Conservation (phyloP, 2,888 invertebrate species). For the Lasioglossum villosulum region DNA sequence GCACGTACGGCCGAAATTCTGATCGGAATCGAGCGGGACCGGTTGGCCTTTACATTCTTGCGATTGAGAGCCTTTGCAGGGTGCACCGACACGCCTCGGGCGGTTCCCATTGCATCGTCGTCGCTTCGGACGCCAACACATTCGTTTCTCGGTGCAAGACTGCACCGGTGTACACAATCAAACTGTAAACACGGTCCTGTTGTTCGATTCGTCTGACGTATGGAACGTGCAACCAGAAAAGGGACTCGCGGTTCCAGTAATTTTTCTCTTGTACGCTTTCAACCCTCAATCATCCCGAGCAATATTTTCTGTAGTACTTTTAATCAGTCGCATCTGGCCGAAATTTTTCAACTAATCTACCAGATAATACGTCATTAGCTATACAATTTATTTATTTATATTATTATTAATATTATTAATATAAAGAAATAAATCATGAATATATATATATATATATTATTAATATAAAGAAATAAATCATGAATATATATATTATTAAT, state of each 20-base stretch:
- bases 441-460: no score
- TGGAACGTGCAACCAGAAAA: neutral
- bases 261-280: neutral
- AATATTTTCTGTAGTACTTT: neutral
- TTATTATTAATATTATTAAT: no score
- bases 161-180: conserved; percentile 48
- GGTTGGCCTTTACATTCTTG: conserved; percentile 69
- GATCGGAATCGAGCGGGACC: conserved; percentile 65
- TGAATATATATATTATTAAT: no score
- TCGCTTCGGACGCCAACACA: conserved; percentile 68
- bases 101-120: conserved; percentile 77
- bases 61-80: conserved; percentile 74
- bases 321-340: no score
- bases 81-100: conserved; percentile 77
- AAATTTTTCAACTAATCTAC: no score
- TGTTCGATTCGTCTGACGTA: conserved; percentile 37
- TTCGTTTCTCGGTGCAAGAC: conserved; percentile 58
- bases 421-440: no score
- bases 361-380: no score
- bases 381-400: no score
- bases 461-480: no score
- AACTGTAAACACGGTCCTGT: conserved; percentile 56
- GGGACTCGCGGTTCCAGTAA: neutral
- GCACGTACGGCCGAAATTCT: conserved; percentile 57
- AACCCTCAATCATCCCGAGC: neutral